Conservation (phyloP, 2,888 invertebrate genomes). For the Sphaerophoria rueppellii region DNA sequence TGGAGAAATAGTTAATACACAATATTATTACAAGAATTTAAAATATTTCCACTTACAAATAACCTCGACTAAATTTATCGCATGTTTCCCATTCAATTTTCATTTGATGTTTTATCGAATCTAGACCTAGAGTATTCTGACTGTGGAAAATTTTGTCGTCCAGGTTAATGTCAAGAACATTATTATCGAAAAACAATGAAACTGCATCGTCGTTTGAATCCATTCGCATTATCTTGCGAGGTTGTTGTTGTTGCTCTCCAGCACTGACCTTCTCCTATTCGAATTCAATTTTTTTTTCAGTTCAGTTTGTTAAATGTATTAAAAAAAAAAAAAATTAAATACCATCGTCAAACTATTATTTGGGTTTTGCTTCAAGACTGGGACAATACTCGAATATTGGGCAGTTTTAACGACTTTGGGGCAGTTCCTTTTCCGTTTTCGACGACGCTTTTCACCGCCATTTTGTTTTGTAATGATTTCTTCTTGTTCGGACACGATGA, state of each 20-base stretch:
- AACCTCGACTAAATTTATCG: slow-evolving; percentile 8
- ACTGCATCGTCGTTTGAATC: slow-evolving; percentile 37
- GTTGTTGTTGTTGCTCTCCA: neutral
- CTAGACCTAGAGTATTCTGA: slow-evolving; percentile 5
- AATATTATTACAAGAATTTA: neutral
- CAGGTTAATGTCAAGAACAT: neutral
- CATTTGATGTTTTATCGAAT: slow-evolving; percentile 21
- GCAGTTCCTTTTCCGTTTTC: slow-evolving; percentile 60
- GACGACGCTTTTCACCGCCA: slow-evolving; percentile 26
- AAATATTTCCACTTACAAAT: slow-evolving; percentile 13
- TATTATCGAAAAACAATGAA: neutral
- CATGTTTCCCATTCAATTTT: slow-evolving; percentile 37
- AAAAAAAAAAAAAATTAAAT: too few relatives aligned
- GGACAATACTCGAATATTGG: slow-evolving; percentile 37
- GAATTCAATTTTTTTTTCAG: too few relatives aligned
- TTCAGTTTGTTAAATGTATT: neutral
- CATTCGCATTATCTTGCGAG: slow-evolving; percentile 22
- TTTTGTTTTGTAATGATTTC: neutral
- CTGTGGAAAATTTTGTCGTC: neutral
- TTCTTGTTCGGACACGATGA: neutral
- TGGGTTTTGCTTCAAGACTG: slow-evolving; percentile 36
- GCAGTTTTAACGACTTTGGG: slow-evolving; percentile 70
- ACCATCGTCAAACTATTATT: neutral
- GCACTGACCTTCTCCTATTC: too few relatives aligned
- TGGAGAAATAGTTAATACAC: neutral